phyloP scores from a whole-genome alignment of 2,113 vertebrate genomes.

The Dicaeum eximium region DNA sequence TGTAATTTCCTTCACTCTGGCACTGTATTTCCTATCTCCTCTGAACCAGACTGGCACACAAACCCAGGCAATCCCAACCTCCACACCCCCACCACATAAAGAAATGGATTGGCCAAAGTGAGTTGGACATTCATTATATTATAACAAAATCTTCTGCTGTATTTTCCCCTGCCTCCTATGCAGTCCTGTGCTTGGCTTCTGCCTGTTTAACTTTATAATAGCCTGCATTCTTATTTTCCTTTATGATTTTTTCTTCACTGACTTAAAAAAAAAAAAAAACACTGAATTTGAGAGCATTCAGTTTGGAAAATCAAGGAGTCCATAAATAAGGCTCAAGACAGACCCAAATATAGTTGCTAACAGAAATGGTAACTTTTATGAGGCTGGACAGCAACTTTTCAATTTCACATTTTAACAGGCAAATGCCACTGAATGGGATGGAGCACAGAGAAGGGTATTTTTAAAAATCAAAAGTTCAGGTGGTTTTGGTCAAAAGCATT shows the following conservation, averaged over 20 bases:
- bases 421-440: not conserved
- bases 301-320: not conserved
- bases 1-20: not conserved
- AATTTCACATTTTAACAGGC: not conserved
- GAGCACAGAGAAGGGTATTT: not conserved
- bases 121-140: not conserved
- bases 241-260: not conserved
- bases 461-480: not conserved
- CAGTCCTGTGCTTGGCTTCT: not conserved
- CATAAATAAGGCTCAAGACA: conserved; percentile 10
- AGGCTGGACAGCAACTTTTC: not conserved
- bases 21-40: not conserved
- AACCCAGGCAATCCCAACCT: not conserved
- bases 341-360: not conserved
- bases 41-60: not conserved
- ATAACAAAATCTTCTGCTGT: not conserved
- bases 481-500: not conserved
- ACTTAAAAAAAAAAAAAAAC: not conserved
- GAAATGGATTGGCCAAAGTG: not conserved
- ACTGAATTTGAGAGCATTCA: not conserved
- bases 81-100: not conserved
- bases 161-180: not conserved
- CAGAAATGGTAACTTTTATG: not conserved
- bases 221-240: not conserved
- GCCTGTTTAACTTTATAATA: not conserved